Percentiles rank a stretch among this genome's conserved stretches.
These are phyloP conservation scores for Athrips mouffetella DNA, from an alignment of 2,888 invertebrate species.

Conservation along the genomic window DNA sequence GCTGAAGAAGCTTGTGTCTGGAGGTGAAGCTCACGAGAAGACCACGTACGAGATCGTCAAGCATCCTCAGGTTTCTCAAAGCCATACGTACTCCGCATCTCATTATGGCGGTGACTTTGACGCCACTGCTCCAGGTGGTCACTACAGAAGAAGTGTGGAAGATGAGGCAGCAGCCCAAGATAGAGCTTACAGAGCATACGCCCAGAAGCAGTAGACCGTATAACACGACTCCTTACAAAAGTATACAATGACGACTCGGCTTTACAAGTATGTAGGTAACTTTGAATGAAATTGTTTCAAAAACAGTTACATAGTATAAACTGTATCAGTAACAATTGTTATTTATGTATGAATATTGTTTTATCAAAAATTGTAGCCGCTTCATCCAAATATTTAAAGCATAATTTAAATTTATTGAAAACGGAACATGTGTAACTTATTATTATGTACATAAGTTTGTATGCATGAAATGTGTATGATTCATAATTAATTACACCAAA, in stretches of 20 bases:
- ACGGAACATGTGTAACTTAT: conserved; percentile 27
- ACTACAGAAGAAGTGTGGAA: conserved; percentile 78
- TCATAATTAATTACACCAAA: conserved; percentile 49
- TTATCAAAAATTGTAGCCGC: no score
- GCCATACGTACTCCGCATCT: conserved; percentile 85
- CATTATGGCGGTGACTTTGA: conserved; percentile 82
- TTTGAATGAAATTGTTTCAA: conserved; percentile 26
- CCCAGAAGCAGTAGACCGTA: conserved; percentile 54
- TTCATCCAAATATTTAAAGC: conserved; percentile 29
- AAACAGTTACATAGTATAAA: background rate
- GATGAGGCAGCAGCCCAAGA: conserved; percentile 81
- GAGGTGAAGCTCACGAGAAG: conserved; percentile 83
- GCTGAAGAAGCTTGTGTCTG: conserved; percentile 85
- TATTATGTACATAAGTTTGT: conserved; percentile 36
- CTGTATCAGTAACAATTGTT: background rate
- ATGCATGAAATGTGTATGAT: conserved; percentile 31
- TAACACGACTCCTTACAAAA: conserved; percentile 58
- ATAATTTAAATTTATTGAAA: conserved; percentile 28
- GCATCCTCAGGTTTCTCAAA: conserved; percentile 88
- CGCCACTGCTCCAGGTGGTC: conserved; percentile 76
- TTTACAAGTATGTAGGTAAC: conserved; percentile 3
- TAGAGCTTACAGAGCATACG: conserved; percentile 79
- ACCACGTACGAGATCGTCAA: conserved; percentile 92
- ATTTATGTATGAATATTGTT: no score
- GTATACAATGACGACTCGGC: conserved; percentile 53